Evolutionary conservation across 2,888 invertebrate genomes (phyloP).

Genomic region (Mesorhabditis belari): DNA sequence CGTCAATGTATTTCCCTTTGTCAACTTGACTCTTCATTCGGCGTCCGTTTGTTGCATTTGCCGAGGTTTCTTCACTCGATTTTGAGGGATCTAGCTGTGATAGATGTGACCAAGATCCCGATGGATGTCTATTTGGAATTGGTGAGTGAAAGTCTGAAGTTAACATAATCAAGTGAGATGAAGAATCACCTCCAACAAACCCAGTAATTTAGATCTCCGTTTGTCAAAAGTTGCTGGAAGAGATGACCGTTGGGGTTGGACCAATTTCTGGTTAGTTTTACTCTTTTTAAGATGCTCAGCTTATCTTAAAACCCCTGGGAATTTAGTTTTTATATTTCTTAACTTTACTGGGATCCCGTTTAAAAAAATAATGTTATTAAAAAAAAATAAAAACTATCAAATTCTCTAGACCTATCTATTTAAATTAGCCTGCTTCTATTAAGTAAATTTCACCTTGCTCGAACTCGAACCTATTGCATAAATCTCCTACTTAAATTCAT

Average conservation of each 20-base stretch:
- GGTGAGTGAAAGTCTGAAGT: background rate
- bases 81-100: conserved; percentile 8
- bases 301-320: too few species aligned
- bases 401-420: too few species aligned
- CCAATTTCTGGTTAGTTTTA: conserved; percentile 13
- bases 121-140: background rate
- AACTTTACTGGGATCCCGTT: background rate
- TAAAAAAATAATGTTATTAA: background rate
- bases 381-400: too few species aligned
- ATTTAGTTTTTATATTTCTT: background rate
- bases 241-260: conserved; percentile 23
- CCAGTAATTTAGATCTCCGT: conserved; percentile 20
- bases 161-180: background rate
- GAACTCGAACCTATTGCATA: too few species aligned
- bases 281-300: background rate
- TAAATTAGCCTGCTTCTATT: too few species aligned
- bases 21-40: conserved; percentile 20
- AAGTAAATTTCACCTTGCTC: too few species aligned
- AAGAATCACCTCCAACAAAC: conserved; percentile 3
- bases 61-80: conserved; percentile 31
- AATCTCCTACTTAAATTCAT: too few species aligned
- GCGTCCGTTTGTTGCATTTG: conserved; percentile 29
- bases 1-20: conserved; percentile 13
- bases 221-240: conserved; percentile 13
- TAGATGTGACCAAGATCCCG: background rate